Evolutionary conservation across 2,888 invertebrate species (phyloP), one percentile per base, ranked within the genome.

Genomic region (Coleophora deauratella): DNA sequence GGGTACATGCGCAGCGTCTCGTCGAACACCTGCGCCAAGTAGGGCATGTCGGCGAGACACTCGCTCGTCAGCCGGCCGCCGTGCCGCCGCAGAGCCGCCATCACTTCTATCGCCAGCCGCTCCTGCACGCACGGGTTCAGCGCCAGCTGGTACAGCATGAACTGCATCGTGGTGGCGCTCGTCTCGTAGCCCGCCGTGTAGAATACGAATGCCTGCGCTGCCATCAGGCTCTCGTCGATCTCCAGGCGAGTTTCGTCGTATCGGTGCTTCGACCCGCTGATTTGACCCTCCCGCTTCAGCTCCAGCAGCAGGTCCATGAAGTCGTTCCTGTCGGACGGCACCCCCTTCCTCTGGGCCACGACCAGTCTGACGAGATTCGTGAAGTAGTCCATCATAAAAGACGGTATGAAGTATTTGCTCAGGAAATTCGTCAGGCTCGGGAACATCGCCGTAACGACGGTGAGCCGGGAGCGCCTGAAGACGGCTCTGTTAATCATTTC

Each of bases 1-100:
- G 86, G 81, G 55, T 75, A 80, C 47, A 76, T 71, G 15, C 87
- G 58, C 15, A 86, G 52, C 0, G 77, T 71, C 53, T 87, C 87
- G 38, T 62, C 55, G n/a, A 75, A 47, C 4, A 73, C 67, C 60
- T 66, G 65, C 33, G 69, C 68, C 41, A 79, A 43, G 49, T 77
- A 80, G 9, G 57, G 51, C 59, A 80, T 58, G 32, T 72, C 66
- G 10, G 52, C 56, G 3, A 80, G 41, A 1, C 55, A 52, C 10
- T 78, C 72, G 33, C 66, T 73, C 0, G 63, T 65, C 7, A 80
- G 28, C 35, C 66, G 47, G 1, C 63, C 70, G 1, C 60, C 51
- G 38, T 64, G 45, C 37, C 60, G 59, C 0, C 52, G 40, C 8
- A 75, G 50, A 6, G 64, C 55, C 27, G 49, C 47, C n/a, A 72